Evolutionary conservation across 1,140 invertebrate genomes (phyloP).

Genomic region (Bombus ignitus): DNA sequence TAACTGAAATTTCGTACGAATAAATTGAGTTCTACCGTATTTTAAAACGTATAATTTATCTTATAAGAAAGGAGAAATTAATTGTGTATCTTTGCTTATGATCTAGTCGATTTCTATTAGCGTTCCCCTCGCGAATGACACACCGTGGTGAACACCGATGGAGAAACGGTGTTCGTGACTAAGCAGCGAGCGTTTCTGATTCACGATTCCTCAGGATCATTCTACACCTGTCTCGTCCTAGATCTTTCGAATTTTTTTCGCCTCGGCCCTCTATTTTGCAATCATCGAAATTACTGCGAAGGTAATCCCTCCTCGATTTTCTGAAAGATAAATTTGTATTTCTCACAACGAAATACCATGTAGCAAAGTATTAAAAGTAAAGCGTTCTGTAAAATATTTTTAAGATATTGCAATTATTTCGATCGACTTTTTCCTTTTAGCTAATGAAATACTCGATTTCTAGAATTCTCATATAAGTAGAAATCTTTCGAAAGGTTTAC

Average conservation of each 20-base stretch:
- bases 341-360: background rate
- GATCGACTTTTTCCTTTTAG: background rate
- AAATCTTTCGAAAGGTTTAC: background rate
- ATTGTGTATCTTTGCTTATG: background rate
- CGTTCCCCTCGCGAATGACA: background rate
- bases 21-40: too few species aligned
- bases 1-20: too few species aligned
- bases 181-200: constrained; percentile 31
- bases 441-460: background rate
- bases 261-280: background rate
- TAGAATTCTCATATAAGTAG: background rate
- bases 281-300: background rate
- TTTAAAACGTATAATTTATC: background rate
- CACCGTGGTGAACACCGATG: constrained; percentile 42
- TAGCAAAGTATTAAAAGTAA: too few species aligned
- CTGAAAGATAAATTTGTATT: background rate
- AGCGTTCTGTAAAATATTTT: too few species aligned
- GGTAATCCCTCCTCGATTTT: background rate
- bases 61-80: background rate
- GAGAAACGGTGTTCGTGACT: constrained; percentile 55
- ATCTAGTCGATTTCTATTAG: constrained; percentile 11
- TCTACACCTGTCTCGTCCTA: constrained; percentile 50
- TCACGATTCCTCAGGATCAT: constrained; percentile 20
- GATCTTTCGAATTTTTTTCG: constrained; percentile 30
- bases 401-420: too few species aligned